Evolutionary conservation across 2,797 vertebrate genomes (phyloP), one percentile per base, ranked within the genome.

Genomic region (Lateolabrax maculatus): DNA sequence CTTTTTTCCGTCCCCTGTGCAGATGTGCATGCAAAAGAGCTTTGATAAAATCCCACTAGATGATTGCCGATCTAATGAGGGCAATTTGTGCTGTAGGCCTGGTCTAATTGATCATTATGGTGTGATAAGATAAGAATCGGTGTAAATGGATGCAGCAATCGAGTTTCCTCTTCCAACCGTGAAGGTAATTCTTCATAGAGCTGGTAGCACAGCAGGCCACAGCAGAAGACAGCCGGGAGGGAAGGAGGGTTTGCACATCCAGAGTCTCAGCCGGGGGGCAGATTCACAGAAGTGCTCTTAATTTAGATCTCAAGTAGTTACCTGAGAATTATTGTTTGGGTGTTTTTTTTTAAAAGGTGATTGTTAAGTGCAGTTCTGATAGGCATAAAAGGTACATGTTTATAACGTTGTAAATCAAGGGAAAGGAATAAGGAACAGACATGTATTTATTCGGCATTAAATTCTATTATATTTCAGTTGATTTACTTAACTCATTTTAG

Each of bases 51-150:
- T 67, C 78, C 75, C 44, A 29, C 34, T 23, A 62, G 72, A 84
- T 89, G 77, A 87, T 80, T 79, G 67, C 80, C 75, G 66, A 84
- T 89, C 67, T 88, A 87, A 88, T 87, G 75, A 84, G 75, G 81
- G 71, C 72, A 77, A 74, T 87, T 79, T 85, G 75, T 65, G 75
- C 77, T 61, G 74, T 72, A 66, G 75, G 75, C 80, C 75, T 11
- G 66, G 31, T 80, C 70, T 90, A 87, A 90, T 84, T 81, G 81
- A 89, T 92, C 77, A 84, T 85, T 90, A 89, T 52, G 21, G 12
- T 79, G 79, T 44, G 81, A 90, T 86, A 81, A 81, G 87, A 90
- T 92, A 84, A 88, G 80, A 79, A 84, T 81, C 55, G 29, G 64
- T 85, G 77, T 83, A 85, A 86, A 88, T 69, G 67, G 84, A 85